Evolutionary conservation across 2,888 invertebrate species (phyloP).

Genomic region (Hydriomena furcata): DNA sequence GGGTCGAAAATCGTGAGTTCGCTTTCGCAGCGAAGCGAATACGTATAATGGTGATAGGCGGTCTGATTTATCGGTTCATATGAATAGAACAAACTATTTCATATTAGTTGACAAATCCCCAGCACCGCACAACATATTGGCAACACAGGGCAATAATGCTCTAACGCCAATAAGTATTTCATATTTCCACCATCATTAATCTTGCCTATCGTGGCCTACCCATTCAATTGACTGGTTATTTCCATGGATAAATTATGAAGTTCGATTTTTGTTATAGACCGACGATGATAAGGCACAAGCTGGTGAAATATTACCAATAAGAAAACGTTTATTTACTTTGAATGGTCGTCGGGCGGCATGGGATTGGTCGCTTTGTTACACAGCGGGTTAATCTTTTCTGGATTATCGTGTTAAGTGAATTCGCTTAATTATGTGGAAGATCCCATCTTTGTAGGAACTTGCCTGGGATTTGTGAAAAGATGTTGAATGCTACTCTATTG

Average conservation of each 20-base stretch:
- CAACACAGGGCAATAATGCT: conserved; percentile 35
- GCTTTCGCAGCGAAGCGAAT: too few relatives aligned
- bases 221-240: conserved; percentile 61
- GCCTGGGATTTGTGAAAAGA: conserved; percentile 1
- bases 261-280: conserved; percentile 44
- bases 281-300: conserved; percentile 41
- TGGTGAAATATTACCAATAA: conserved; percentile 37
- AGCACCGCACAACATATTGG: conserved; percentile 28
- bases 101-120: conserved; percentile 26
- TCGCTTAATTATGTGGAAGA: conserved; percentile 34
- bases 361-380: conserved; percentile 28
- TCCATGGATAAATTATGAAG: conserved; percentile 54
- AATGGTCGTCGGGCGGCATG: conserved; percentile 37
- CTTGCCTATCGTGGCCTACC: conserved; percentile 53
- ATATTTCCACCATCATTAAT: conserved; percentile 61
- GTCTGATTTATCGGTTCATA: conserved; percentile 16
- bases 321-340: conserved; percentile 44
- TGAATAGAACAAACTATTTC: conserved; percentile 16
- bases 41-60: background rate
- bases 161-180: conserved; percentile 43
- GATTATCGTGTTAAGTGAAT: conserved; percentile 34
- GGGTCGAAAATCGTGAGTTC: too few relatives aligned
- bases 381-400: conserved; percentile 29
- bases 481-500: background rate
- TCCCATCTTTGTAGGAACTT: conserved; percentile 8